Evolutionary conservation across 2,888 invertebrate genomes (phyloP).

Genomic region (Andrena haemorrhoa): DNA sequence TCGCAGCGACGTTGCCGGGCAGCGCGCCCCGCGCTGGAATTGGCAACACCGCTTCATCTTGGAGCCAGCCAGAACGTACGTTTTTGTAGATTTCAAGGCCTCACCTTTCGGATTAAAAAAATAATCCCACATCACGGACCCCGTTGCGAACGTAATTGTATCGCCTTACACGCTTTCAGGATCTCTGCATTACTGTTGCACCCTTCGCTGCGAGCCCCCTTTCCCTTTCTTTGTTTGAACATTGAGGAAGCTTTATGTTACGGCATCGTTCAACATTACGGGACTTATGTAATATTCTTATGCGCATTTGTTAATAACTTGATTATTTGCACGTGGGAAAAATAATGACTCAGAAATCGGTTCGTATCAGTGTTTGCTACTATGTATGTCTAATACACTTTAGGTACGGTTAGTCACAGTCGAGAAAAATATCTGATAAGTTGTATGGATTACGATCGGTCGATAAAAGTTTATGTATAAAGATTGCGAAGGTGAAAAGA

Average conservation of each 20-base stretch:
- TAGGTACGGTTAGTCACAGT: constrained; percentile 34
- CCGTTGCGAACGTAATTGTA: constrained; percentile 78
- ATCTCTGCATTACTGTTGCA: neutral
- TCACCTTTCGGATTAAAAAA: constrained; percentile 75
- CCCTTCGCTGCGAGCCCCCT: neutral
- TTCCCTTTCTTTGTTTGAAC: neutral
- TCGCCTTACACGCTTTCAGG: constrained; percentile 71
- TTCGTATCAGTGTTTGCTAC: constrained; percentile 22
- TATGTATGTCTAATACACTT: constrained; percentile 2
- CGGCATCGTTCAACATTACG: neutral
- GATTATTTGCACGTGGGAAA: neutral
- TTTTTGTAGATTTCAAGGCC: constrained; percentile 80
- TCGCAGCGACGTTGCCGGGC: constrained; percentile 54
- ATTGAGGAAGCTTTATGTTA: neutral
- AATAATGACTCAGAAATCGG: constrained; percentile 5
- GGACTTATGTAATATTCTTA: constrained; percentile 27
- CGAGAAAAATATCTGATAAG: constrained; percentile 40
- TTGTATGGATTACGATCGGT: neutral
- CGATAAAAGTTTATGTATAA: neutral
- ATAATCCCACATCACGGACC: constrained; percentile 70
- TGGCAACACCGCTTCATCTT: constrained; percentile 67
- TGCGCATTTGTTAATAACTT: constrained; percentile 8
- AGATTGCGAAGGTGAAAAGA: neutral
- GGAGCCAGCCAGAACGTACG: constrained; percentile 70
- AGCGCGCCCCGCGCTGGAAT: constrained; percentile 20